These are phyloP conservation scores for Struthio camelus DNA, from an alignment of 2,113 vertebrate species.

Conservation along the genomic window DNA sequence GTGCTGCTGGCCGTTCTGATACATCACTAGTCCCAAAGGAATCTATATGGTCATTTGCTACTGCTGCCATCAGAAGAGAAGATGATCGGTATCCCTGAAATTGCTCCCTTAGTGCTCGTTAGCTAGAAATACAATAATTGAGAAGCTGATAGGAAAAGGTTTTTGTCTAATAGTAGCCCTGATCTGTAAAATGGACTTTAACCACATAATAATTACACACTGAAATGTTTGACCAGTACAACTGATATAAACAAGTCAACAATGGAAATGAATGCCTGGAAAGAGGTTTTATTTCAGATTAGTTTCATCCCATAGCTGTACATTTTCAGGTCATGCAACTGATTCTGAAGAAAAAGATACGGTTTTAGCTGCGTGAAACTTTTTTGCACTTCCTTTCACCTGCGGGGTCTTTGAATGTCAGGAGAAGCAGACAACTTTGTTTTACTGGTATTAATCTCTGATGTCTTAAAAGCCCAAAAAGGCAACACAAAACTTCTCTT, in stretches of 20 bases:
- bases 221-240: background rate
- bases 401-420: conserved; percentile 34
- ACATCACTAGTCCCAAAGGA: conserved; percentile 34
- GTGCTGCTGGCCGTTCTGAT: conserved; percentile 45
- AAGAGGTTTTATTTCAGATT: conserved; percentile 30
- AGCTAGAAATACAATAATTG: conserved; percentile 65
- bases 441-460: background rate
- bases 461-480: background rate
- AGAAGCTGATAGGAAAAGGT: conserved; percentile 60
- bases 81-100: conserved; percentile 69
- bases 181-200: conserved; percentile 39
- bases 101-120: conserved; percentile 67
- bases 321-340: background rate
- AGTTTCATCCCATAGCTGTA: background rate
- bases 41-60: conserved; percentile 57
- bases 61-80: conserved; percentile 49
- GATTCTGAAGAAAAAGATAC: conserved; percentile 32
- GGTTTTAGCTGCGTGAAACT: conserved; percentile 44
- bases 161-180: conserved; percentile 56
- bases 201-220: conserved; percentile 51
- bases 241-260: background rate
- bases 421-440: conserved; percentile 4
- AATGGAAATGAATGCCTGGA: background rate
- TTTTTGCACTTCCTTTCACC: conserved; percentile 46
- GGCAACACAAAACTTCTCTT: background rate